These are phyloP conservation scores for Nyctibius grandis DNA, from an alignment of 2,797 vertebrate genomes.

Conservation along the genomic window DNA sequence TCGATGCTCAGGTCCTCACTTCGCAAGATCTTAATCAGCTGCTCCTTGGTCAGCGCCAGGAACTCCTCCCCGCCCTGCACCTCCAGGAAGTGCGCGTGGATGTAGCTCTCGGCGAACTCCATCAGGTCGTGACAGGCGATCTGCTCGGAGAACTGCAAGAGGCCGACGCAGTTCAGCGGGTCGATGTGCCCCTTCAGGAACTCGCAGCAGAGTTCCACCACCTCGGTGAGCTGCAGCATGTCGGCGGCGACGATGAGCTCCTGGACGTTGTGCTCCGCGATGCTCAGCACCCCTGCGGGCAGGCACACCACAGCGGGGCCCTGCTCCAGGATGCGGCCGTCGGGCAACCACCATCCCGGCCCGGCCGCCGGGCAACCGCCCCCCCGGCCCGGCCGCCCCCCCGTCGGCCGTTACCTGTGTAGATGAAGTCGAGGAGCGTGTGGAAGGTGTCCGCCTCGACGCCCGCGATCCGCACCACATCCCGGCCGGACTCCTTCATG, in stretches of 20 bases:
- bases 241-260: slow-evolving; percentile 95
- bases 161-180: slow-evolving; percentile 90
- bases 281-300: slow-evolving; percentile 81
- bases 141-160: slow-evolving; percentile 96
- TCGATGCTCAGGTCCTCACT: slow-evolving; percentile 96
- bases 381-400: too few relatives aligned
- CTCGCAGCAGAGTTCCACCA: slow-evolving; percentile 91
- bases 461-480: slow-evolving; percentile 88
- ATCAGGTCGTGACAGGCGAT: slow-evolving; percentile 89
- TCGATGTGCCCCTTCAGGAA: slow-evolving; percentile 94
- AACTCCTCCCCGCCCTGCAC: slow-evolving; percentile 89
- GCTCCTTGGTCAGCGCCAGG: slow-evolving; percentile 86
- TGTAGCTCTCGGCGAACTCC: slow-evolving; percentile 94
- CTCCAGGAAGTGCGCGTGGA: slow-evolving; percentile 93
- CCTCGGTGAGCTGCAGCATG: slow-evolving; percentile 94
- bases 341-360: background rate
- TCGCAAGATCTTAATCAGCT: slow-evolving; percentile 86
- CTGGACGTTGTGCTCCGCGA: slow-evolving; percentile 91
- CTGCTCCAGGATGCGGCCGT: background rate
- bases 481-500: slow-evolving; percentile 90
- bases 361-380: background rate
- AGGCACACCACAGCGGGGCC: background rate
- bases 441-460: slow-evolving; percentile 87
- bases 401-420: slow-evolving; percentile 74
- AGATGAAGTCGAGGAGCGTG: slow-evolving; percentile 91